Base-by-base conservation (phyloP, 2,888 invertebrate species). In the Ophion ellenae region DNA sequence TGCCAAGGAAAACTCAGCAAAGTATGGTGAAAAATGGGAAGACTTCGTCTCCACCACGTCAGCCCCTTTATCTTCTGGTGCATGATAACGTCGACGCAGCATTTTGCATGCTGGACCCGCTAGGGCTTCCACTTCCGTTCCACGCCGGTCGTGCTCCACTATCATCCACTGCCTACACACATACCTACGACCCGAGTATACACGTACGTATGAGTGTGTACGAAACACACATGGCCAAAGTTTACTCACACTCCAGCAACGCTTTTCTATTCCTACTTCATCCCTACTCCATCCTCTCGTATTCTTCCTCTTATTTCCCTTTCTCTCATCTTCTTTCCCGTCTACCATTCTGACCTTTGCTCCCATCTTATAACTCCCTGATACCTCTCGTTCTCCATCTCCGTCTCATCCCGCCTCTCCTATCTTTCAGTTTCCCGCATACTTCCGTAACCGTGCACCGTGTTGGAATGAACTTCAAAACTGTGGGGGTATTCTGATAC, bases 41-140 rank as follows among this genome's bases (percentile, higher is more conserved):
- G 90, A 89, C 89, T 89, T 90, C 90, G 91, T 92, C 91, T 91
- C 91, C 89, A 91, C 91, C 89, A 88, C 91, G 92, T 92, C 93
- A 93, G 92, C 93, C 91, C 91, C 91, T 92, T 92, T 92, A 92
- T 92, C 92, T 92, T 89, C 87, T 87, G 89, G 79, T 89, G 90
- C 90, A 90, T 91, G 92, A 92, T 92, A 92, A 93, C 92, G 93
- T 92, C 91, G 93, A 93, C 93, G 92, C 92, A 92, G 93, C 93
- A 91, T 93, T 93, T 92, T 93, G 93, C 92, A 93, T 93, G 92
- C 92, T 91, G 90, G 90, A 90, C 90, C 89, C 89, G 87, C 87
- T 84, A 81, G 84, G 81, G 76, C 86, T 84, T 88, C 88, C 88
- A 90, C 89, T 90, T 90, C 71, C 81, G 36, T 75, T 63, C 70